phyloP scores from a whole-genome alignment of 92 coral and sea anemone species.

The Ricordea florida region DNA sequence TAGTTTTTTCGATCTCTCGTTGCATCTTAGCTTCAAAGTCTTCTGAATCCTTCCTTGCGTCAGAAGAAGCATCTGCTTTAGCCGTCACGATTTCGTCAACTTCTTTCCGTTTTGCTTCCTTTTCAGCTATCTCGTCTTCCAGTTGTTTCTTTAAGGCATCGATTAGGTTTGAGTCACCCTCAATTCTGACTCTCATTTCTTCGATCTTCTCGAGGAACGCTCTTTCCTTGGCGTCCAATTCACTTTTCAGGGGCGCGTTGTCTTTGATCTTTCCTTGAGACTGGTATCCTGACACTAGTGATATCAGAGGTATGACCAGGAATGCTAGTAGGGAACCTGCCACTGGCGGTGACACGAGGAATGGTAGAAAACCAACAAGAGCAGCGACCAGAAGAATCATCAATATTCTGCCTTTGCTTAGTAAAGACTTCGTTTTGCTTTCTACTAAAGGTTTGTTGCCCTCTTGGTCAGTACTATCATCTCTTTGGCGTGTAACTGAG shows the following conservation, averaged over 20 bases:
- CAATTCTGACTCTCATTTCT: constrained; percentile 59
- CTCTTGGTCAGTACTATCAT: no score
- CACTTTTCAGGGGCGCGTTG: neutral
- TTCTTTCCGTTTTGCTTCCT: constrained; percentile 32
- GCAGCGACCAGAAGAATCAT: neutral
- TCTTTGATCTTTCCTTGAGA: neutral
- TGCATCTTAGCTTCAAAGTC: constrained; percentile 52
- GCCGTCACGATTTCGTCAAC: constrained; percentile 51
- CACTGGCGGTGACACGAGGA: neutral
- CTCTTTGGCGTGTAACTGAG: no score
- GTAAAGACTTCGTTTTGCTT: no score
- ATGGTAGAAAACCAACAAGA: neutral
- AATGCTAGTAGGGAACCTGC: neutral
- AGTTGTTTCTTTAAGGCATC: constrained; percentile 66
- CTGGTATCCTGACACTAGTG: neutral
- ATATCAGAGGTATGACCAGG: neutral
- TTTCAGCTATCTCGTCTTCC: constrained; percentile 66
- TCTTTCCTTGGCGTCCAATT: constrained; percentile 2
- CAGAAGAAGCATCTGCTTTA: constrained; percentile 21
- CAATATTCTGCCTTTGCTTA: neutral
- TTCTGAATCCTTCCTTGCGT: constrained; percentile 47
- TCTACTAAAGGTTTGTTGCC: no score
- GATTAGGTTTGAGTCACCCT: constrained; percentile 65
- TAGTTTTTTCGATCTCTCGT: constrained; percentile 63
- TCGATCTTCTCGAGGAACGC: constrained; percentile 24